Base-by-base conservation (phyloP, 92 coral and sea anemone genomes). In the Phenganax subtilis region DNA sequence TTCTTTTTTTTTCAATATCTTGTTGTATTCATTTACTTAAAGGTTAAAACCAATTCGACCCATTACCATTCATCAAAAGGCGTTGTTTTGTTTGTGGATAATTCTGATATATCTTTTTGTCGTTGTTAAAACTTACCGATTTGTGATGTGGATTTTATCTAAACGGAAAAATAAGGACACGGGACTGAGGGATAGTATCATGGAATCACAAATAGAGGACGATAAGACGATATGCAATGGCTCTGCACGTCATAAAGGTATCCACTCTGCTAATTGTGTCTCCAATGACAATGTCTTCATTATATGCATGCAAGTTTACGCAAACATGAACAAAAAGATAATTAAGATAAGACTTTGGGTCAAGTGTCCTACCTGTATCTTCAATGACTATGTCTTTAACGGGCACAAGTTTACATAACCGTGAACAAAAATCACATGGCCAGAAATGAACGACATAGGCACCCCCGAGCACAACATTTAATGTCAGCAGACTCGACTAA, bases 61-160 rank as follows among this genome's bases (percentile, higher is more conserved):
- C 14, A 90, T 91, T 72, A 93, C 98, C 12, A 84, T 93, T 8
- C 98, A 93, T 71, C 98, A 93, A 63, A 93, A 93, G 72, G 93
- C 98, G 15, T 75, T 93, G 51, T 93, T 93, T 82, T 88, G 91
- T 69, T 62, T 93, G 14, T 93, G 98, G 98, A 68, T 93, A 6
- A 81, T 89, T 28, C 77, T 90, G 60, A 88, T 88, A 47, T 74
- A 82, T 54, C 57, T 85, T 15, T 93, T 90, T 88, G 44, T 80
- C n/a, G 53, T 53, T 62, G 81, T 91, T 8, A 81, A 86, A 84
- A 80, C 70, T 55, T 55, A 12, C 7, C 55, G 71, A n/a, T 64
- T 88, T 58, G 81, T 77, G 53, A 90, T 88, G 71, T 83, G 91
- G 91, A 84, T 90, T 51, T 70, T 78, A 70, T 61, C 54, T 31